These are phyloP conservation scores for Agonum fuliginosum DNA, from an alignment of 2,888 invertebrate species.

Conservation along the genomic window DNA sequence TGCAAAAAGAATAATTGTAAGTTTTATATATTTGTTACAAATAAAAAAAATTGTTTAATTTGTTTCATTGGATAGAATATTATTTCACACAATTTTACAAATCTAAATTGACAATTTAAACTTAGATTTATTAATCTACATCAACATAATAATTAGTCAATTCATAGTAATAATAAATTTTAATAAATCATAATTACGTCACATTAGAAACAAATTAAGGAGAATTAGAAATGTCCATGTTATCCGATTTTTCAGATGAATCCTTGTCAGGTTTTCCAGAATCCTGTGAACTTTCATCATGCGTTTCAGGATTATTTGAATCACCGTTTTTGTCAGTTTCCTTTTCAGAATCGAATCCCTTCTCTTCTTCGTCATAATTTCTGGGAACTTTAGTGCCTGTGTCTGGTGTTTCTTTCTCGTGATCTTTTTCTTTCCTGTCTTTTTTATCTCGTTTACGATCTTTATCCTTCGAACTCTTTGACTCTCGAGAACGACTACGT, in stretches of 20 bases:
- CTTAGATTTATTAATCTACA: background rate
- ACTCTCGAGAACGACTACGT: constrained; percentile 66
- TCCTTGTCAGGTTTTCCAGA: constrained; percentile 75
- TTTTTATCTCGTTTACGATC: constrained; percentile 65
- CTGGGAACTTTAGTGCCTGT: constrained; percentile 71
- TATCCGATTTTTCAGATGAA: constrained; percentile 77
- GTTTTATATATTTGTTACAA: background rate
- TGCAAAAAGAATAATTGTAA: background rate
- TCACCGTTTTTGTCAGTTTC: constrained; percentile 66
- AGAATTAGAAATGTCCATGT: constrained; percentile 88
- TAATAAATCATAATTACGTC: background rate
- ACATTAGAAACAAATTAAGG: constrained; percentile 73
- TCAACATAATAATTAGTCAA: constrained; percentile 1
- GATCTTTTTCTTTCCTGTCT: constrained; percentile 66
- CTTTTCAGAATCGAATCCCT: constrained; percentile 72
- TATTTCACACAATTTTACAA: constrained; percentile 13
- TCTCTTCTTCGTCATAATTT: constrained; percentile 76
- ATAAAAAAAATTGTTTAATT: constrained; percentile 6
- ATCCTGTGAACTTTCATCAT: constrained; percentile 69
- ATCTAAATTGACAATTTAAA: constrained; percentile 19
- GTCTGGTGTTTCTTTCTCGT: constrained; percentile 68
- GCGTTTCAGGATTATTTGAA: constrained; percentile 65
- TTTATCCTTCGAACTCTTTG: constrained; percentile 70
- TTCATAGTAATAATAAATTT: no score
- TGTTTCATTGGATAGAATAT: constrained; percentile 7